Conservation (phyloP, 1,140 invertebrate species). For the Drosophila carrolli region DNA sequence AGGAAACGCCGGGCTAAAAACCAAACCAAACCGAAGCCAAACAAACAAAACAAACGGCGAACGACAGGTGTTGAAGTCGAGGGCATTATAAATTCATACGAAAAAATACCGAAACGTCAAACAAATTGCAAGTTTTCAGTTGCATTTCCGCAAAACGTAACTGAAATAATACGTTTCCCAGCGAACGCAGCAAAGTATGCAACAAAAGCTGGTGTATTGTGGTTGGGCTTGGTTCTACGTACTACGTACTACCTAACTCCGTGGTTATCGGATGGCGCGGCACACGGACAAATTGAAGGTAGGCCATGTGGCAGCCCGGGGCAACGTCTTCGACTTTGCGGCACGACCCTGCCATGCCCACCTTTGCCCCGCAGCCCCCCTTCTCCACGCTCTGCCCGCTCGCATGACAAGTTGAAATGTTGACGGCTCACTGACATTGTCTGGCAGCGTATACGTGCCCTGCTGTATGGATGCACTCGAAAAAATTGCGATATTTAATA, state of each 20-base stretch:
- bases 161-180: constrained; percentile 77
- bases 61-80: constrained; percentile 75
- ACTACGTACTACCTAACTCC: constrained; percentile 1
- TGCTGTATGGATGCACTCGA: constrained; percentile 12
- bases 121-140: constrained; percentile 83
- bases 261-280: constrained; percentile 59
- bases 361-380: background rate
- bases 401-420: constrained; percentile 80
- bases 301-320: constrained; percentile 54
- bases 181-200: constrained; percentile 50
- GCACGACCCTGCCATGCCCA: constrained; percentile 1
- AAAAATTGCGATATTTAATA: background rate
- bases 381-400: constrained; percentile 47
- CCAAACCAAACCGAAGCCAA: constrained; percentile 28
- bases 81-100: constrained; percentile 78
- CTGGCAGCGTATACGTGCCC: constrained; percentile 38
- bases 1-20: constrained; percentile 15
- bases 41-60: constrained; percentile 28
- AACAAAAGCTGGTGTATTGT: constrained; percentile 36
- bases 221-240: background rate
- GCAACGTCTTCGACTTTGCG: constrained; percentile 60
- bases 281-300: constrained; percentile 76
- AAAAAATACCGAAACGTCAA: constrained; percentile 80
- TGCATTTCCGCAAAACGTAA: constrained; percentile 82
- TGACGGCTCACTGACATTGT: constrained; percentile 76